Evolutionary conservation across 2,113 vertebrate genomes (phyloP).

Genomic region (Rhegmatorhina hoffmannsi): DNA sequence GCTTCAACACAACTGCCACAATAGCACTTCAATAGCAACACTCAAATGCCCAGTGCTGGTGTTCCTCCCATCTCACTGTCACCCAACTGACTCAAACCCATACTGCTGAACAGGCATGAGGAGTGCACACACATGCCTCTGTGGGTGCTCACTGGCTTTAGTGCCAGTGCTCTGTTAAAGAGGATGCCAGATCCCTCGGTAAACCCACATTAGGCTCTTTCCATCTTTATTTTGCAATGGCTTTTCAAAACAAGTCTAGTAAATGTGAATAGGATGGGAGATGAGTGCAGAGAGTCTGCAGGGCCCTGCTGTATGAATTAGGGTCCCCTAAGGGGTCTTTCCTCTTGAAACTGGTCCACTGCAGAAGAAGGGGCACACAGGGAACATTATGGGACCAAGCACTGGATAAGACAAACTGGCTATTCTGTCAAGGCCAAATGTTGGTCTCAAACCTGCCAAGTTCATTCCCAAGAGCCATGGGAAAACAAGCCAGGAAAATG

Average conservation of each 20-base stretch:
- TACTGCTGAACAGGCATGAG: not conserved
- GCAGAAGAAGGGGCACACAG: not conserved
- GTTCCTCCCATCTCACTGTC: not conserved
- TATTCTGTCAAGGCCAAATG: not conserved
- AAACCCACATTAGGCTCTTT: not conserved
- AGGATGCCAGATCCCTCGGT: not conserved
- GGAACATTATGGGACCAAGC: not conserved
- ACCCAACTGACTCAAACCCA: not conserved
- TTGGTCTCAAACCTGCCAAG: not conserved
- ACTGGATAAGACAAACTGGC: not conserved
- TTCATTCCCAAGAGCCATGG: not conserved
- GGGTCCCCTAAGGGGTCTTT: not conserved
- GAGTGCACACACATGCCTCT: rapidly evolving
- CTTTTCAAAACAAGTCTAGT: not conserved
- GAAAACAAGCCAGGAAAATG: not conserved
- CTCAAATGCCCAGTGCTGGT: not conserved
- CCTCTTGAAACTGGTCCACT: not conserved
- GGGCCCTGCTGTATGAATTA: not conserved
- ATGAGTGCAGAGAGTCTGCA: not conserved
- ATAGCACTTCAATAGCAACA: not conserved
- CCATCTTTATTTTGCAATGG: not conserved
- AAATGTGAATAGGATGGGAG: not conserved
- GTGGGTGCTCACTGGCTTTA: rapidly evolving
- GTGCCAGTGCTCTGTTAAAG: not conserved
- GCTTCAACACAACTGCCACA: not conserved